These are phyloP conservation scores for Carcina quercana DNA, from an alignment of 2,888 invertebrate species.

Conservation along the genomic window DNA sequence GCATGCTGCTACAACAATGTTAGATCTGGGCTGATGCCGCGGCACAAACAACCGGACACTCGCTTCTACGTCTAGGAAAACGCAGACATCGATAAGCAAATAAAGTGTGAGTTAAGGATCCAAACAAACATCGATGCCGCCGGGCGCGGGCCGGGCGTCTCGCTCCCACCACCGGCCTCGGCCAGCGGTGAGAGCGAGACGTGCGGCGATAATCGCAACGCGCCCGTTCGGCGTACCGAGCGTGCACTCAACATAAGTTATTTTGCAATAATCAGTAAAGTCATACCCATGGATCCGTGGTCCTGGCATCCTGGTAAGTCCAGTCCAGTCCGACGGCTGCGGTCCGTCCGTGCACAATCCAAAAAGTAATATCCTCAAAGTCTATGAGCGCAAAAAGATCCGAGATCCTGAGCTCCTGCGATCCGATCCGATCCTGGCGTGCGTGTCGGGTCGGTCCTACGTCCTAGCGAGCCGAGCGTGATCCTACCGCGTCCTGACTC, in stretches of 20 bases:
- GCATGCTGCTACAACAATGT: conserved; percentile 45
- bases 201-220: too few relatives aligned
- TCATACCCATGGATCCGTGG: conserved; percentile 67
- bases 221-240: conserved; percentile 54
- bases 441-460: conserved; percentile 2
- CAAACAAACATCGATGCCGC: conserved; percentile 13
- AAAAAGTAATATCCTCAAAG: not conserved
- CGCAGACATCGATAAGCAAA: conserved; percentile 51
- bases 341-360: conserved; percentile 12
- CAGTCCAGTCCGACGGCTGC: conserved; percentile 15
- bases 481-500: conserved; percentile 40
- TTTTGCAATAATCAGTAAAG: conserved; percentile 61
- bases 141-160: too few relatives aligned
- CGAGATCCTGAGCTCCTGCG: conserved; percentile 28
- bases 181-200: too few relatives aligned
- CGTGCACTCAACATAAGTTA: conserved; percentile 67
- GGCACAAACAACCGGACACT: too few relatives aligned
- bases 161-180: too few relatives aligned
- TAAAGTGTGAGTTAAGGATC: conserved; percentile 54
- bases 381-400: conserved; percentile 7
- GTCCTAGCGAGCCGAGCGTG: conserved; percentile 11
- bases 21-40: conserved; percentile 47
- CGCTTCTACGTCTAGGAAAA: conserved; percentile 30
- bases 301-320: conserved; percentile 20
- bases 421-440: conserved; percentile 29